phyloP scores from a whole-genome alignment of 2,888 invertebrate species.

The Ormyrus nitidulus region DNA sequence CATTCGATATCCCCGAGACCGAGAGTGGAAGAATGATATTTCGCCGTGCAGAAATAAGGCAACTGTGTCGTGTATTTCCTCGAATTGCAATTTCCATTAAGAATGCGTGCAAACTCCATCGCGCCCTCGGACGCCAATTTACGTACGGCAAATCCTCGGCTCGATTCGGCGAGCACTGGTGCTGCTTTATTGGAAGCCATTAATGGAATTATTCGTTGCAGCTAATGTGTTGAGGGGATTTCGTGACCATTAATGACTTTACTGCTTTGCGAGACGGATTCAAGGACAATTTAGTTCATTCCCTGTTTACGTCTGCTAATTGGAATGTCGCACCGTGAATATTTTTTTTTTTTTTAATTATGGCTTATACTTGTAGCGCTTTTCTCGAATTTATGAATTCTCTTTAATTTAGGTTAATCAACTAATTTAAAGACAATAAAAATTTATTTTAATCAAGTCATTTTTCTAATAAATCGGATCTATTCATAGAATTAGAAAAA shows the following conservation, averaged over 20 bases:
- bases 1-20: neutral
- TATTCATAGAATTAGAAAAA: too few relatives aligned
- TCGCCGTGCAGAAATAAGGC: too few relatives aligned
- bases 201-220: constrained; percentile 11
- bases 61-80: too few relatives aligned
- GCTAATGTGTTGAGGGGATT: constrained; percentile 1
- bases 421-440: too few relatives aligned
- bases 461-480: too few relatives aligned
- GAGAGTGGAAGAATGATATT: neutral
- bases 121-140: constrained; percentile 9
- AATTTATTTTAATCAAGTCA: too few relatives aligned
- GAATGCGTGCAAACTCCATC: too few relatives aligned
- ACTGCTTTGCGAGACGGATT: neutral
- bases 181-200: constrained; percentile 1
- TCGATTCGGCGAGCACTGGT: neutral
- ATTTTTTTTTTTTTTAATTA: neutral
- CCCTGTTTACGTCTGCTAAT: neutral
- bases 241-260: constrained; percentile 16
- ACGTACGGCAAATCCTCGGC: constrained; percentile 26
- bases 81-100: too few relatives aligned
- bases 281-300: neutral
- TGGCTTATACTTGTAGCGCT: too few relatives aligned
- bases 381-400: too few relatives aligned
- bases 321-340: neutral
- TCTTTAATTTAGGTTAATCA: too few relatives aligned